Base-by-base conservation (phyloP, 2,888 invertebrate species). In the Melanostoma mellinum region DNA sequence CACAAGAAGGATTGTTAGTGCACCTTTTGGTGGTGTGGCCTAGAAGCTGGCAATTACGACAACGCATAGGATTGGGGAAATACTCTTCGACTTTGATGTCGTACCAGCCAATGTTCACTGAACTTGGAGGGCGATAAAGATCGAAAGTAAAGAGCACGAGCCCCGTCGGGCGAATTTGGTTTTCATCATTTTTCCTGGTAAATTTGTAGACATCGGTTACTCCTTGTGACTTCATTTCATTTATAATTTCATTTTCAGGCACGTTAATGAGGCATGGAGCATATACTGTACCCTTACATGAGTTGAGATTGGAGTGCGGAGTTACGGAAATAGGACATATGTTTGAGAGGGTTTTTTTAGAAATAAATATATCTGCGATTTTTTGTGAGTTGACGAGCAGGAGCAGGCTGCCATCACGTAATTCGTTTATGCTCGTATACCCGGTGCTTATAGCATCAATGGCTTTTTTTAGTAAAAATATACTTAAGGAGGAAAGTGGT, bases 91-190 rank as follows among this genome's bases (percentile, higher is more conserved):
- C 20, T 20, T 20, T 20, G 20, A 20, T 20, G 20, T 65, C 65
- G n/a, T 74, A 74, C 56, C 63, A 74, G 6, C 56, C 65, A 32
- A 74, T 44, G 8, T 58, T 65, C 3, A 68, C 10, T 5, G 56
- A 33, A 3, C 20, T 50, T 2, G 75, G 58, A 8, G 68, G 60
- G 4, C 36, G 53, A 32, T 68, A 75, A 6, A 67, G 52, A 10
- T 75, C 74, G 6, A 75, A 75, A 0, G 75, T 75, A 38, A 67
- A 75, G 6, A 75, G 53, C 1, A 75, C 30, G 9, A 58, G 38
- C 3, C 58, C 67, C 2, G 58, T 46, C 2, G 60, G 42, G n/a
- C 46, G 10, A 8, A 38, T 58, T 38, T 40, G 38, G 6, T 58
- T 58, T n/a, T 9, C 5, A 20, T n/a, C n/a, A 6, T 30, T 8